These are phyloP conservation scores for Apodemus sylvaticus DNA, from an alignment of 2,113 vertebrate species.

Conservation along the genomic window DNA sequence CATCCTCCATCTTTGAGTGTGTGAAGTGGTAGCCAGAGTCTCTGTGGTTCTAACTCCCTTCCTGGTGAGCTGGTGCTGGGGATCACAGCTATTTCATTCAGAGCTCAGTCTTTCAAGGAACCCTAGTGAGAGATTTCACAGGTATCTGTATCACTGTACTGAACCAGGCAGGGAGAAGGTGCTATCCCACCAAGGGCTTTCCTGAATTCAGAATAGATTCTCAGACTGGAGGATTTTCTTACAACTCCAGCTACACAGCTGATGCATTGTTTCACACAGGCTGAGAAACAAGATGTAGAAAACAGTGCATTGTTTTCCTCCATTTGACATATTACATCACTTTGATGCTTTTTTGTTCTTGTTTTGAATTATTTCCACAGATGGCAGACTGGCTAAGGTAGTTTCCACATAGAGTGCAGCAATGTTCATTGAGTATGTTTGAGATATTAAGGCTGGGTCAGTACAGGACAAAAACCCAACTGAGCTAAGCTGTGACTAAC, in stretches of 20 bases:
- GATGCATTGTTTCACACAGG: neutral
- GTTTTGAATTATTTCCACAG: neutral
- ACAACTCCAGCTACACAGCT: too few species aligned
- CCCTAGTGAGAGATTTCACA: fast-evolving
- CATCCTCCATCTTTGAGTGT: neutral
- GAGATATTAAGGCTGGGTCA: neutral
- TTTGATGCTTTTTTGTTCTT: neutral
- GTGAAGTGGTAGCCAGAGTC: too few species aligned
- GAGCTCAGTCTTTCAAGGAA: neutral
- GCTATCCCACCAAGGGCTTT: neutral
- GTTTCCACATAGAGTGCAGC: neutral
- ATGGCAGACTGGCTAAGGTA: neutral
- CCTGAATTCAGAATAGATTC: neutral
- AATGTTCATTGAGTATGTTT: neutral
- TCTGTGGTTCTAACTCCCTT: neutral
- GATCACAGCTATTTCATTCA: fast-evolving
- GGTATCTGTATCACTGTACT: fast-evolving
- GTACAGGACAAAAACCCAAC: neutral
- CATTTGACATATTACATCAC: neutral
- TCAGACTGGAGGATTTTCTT: neutral
- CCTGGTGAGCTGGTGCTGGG: neutral
- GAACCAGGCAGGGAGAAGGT: fast-evolving
- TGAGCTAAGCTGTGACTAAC: constrained; percentile 30
- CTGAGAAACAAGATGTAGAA: neutral
- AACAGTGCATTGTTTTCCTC: neutral